phyloP scores from a whole-genome alignment of 2,797 vertebrate genomes.

The Sparidentex hasta region DNA sequence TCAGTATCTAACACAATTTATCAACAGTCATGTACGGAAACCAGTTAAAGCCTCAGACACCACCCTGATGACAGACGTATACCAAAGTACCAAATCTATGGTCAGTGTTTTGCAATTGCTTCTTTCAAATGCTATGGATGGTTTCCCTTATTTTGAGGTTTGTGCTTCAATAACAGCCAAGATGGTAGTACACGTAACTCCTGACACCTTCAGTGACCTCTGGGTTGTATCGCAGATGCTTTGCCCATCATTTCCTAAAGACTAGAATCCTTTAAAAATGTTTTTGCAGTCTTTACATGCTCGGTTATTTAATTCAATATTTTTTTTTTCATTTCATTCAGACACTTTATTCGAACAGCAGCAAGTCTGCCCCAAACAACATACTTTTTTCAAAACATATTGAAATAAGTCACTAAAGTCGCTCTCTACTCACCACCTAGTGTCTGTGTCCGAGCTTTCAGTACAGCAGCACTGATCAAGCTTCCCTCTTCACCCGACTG shows the following conservation, averaged over 20 bases:
- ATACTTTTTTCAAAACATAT: background rate
- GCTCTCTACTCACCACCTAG: constrained; percentile 83
- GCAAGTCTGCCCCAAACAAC: background rate
- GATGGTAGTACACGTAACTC: background rate
- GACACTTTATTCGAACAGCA: background rate
- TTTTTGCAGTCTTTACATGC: background rate
- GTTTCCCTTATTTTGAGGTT: background rate
- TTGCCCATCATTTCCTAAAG: background rate
- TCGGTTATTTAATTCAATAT: constrained; percentile 6
- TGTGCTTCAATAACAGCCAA: background rate
- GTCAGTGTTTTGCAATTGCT: background rate
- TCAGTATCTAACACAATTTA: background rate
- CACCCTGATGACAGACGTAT: background rate
- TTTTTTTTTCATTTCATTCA: background rate
- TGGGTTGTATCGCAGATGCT: background rate
- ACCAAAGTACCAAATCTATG: background rate
- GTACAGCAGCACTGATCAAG: constrained; percentile 92
- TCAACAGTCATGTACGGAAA: background rate
- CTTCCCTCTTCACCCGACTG: constrained; percentile 94
- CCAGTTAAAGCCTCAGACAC: background rate
- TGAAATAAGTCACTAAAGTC: background rate
- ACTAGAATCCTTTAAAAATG: background rate
- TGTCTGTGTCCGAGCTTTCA: constrained; percentile 91
- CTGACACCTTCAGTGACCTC: background rate
- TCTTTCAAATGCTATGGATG: background rate